Conservation (phyloP, 2,113 vertebrate genomes). For the Lophius piscatorius region DNA sequence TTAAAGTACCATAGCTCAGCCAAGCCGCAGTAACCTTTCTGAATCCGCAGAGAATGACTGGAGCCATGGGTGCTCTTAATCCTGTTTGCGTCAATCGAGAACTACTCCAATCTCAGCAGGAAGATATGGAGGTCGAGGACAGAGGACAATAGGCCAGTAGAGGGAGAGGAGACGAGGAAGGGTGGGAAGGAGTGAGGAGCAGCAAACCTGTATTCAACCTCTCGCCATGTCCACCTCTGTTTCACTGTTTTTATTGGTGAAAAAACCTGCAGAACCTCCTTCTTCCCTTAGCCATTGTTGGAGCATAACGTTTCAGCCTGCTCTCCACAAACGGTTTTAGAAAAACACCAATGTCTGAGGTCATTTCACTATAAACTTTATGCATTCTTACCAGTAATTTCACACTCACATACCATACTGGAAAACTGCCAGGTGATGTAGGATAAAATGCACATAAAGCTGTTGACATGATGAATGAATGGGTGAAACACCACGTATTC, state of each 20-base stretch:
- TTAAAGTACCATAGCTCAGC: slow-evolving; percentile 79
- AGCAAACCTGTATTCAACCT: slow-evolving; percentile 60
- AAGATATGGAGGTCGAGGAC: slow-evolving; percentile 64
- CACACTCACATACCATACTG: too few relatives aligned
- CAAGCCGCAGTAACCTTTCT: slow-evolving; percentile 76
- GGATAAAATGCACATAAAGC: too few relatives aligned
- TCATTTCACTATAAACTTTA: too few relatives aligned
- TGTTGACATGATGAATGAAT: too few relatives aligned
- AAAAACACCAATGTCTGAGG: too few relatives aligned
- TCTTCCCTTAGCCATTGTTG: slow-evolving; percentile 38
- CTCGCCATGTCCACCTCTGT: slow-evolving; percentile 60
- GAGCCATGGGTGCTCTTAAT: slow-evolving; percentile 80
- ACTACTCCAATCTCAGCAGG: slow-evolving; percentile 69
- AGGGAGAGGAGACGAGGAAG: slow-evolving; percentile 50
- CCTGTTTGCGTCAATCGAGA: slow-evolving; percentile 79
- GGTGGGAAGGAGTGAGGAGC: slow-evolving; percentile 47
- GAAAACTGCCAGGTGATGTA: too few relatives aligned
- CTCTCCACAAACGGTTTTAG: too few relatives aligned
- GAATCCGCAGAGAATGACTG: slow-evolving; percentile 75
- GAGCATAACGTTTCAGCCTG: neutral
- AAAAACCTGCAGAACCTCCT: slow-evolving; percentile 41
- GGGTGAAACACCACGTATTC: too few relatives aligned
- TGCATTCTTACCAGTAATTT: too few relatives aligned
- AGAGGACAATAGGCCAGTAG: slow-evolving; percentile 69
- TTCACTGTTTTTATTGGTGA: slow-evolving; percentile 54